Base-by-base conservation (phyloP, 1,140 invertebrate species). In the Lucilia sericata region DNA sequence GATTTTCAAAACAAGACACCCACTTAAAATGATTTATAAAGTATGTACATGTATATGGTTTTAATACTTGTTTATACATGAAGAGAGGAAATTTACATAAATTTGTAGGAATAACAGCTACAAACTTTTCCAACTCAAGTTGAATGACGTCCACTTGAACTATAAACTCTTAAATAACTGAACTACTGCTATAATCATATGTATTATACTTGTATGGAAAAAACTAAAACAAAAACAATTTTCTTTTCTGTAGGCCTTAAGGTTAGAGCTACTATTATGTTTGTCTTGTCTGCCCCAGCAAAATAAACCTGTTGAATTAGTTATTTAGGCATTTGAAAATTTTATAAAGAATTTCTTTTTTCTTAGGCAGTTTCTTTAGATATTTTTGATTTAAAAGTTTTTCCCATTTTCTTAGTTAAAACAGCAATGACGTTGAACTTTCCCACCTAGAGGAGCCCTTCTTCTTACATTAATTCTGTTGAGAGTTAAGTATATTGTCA, bases 131-230 rank as follows among this genome's bases (percentile, higher is more conserved):
- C 7, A 60, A 60, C 55, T 60, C 55, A 60, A 60, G 55, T 60
- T 60, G 55, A 60, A 60, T 60, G 55, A 60, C 55, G 55, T 60
- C 55, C 55, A 17, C 55, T 60, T 60, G 55, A 60, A 60, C 55
- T 60, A 60, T 60, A 60, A 60, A 60, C 55, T n/a, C 51, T 60
- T 60, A 60, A 60, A 60, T 60, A 60, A 17, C 13, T 60, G 13
- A 5, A 14, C 51, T 12, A 60, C 51, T 14, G 14, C 51, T 60
- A 60, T 60, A 60, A 60, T 60, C 14, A 60, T 30, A 30, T 60
- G 55, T 60, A 17, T 60, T 17, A 60, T 60, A 60, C 55, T 7
- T 60, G 55, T 60, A 7, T 7, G 14, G 14, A 17, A 60, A 60
- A 60, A 60, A 2, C 5, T 7, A n/a, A 17, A 17, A 60, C 14